A percentile compares a stretch with the other conserved stretches of the same genome.
Evolutionary conservation across 2,113 vertebrate species (phyloP).

Genomic region (Barnardius zonarius): DNA sequence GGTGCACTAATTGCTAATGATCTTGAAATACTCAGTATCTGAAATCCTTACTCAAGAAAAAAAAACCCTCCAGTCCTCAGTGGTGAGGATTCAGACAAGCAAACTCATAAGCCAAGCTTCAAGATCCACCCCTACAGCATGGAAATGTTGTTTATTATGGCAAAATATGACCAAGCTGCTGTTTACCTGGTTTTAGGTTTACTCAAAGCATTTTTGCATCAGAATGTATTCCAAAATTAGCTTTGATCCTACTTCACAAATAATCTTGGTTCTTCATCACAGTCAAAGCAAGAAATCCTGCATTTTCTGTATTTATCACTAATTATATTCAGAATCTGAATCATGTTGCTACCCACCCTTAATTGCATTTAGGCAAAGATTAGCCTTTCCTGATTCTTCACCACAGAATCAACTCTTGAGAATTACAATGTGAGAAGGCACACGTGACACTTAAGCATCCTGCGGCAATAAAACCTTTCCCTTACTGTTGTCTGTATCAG

Average conservation of each 20-base stretch:
- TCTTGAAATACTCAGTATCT: not conserved
- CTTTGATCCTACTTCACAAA: not conserved
- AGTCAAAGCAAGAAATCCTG: not conserved
- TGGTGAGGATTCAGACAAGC: not conserved
- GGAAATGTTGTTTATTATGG: not conserved
- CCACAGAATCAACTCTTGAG: constrained; percentile 16
- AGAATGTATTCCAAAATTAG: not conserved
- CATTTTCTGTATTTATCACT: not conserved
- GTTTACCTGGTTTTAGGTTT: not conserved
- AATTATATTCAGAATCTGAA: constrained; percentile 18
- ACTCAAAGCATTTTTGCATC: not conserved
- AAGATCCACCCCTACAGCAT: not conserved
- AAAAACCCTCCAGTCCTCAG: not conserved
- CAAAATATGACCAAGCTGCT: not conserved
- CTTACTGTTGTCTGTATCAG: not conserved
- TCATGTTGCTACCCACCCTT: not conserved
- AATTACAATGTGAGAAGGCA: not conserved
- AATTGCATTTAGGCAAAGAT: constrained; percentile 52
- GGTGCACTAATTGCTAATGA: not conserved
- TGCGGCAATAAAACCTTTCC: not conserved
- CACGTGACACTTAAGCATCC: not conserved
- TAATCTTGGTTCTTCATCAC: not conserved
- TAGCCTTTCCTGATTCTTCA: constrained; percentile 59
- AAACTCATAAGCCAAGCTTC: not conserved
- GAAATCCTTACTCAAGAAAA: not conserved